phyloP scores from a whole-genome alignment of 2,797 vertebrate genomes.

The Periophthalmus magnuspinnatus region DNA sequence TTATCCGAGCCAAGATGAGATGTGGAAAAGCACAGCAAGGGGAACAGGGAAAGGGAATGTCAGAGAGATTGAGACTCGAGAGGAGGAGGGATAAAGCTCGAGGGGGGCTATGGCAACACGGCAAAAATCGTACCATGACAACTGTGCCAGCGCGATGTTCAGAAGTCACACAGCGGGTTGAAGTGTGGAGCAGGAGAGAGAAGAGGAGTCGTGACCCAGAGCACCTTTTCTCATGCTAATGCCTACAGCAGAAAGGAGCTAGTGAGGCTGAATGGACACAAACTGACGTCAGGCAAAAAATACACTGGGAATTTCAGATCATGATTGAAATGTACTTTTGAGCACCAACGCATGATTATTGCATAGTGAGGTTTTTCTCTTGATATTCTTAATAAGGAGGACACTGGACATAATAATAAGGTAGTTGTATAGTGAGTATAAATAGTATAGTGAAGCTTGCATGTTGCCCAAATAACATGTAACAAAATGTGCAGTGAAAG shows the following conservation, averaged over 20 bases:
- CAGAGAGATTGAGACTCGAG: conserved; percentile 47
- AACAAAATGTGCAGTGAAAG: too few relatives aligned
- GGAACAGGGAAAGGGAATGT: conserved; percentile 42
- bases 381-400: too few relatives aligned
- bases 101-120: conserved; percentile 51
- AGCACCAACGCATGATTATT: too few relatives aligned
- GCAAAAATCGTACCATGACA: conserved; percentile 75
- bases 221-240: conserved; percentile 40
- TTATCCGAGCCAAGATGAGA: conserved; percentile 61
- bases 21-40: conserved; percentile 32
- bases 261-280: conserved; percentile 21
- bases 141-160: conserved; percentile 51
- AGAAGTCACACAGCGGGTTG: conserved; percentile 45
- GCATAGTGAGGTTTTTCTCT: too few relatives aligned
- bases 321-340: neutral
- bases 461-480: too few relatives aligned
- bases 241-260: conserved; percentile 22
- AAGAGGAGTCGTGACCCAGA: conserved; percentile 49
- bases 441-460: too few relatives aligned
- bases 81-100: conserved; percentile 42
- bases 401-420: too few relatives aligned
- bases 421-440: too few relatives aligned
- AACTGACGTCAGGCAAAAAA: conserved; percentile 14
- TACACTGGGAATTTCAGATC: neutral
- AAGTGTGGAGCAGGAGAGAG: conserved; percentile 43